Evolutionary conservation across 2,888 invertebrate genomes (phyloP), one percentile per base, ranked within the genome.

Genomic region (Hirtodrosophila histrioides): DNA sequence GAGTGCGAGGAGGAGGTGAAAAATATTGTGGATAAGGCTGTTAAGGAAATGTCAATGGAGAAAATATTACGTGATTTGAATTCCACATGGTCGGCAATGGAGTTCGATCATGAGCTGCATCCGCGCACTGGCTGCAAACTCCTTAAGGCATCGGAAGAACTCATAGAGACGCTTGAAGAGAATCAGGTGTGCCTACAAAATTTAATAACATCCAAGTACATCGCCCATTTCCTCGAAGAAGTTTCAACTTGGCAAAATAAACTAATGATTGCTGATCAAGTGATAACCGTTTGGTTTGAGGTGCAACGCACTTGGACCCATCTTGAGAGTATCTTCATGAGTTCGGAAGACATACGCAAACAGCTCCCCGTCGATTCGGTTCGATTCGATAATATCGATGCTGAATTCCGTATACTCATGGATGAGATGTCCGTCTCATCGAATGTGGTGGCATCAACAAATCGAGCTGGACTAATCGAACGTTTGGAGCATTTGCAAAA

Each of bases 21-120:
- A 89, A 97, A 97, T 91, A 98, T 99, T 84, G 99, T 99, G 7
- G 99, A 99, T 91, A 98, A 98, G 92, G 98, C 99, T 0, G 98
- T 98, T 0, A 99, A 99, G 92, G 99, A 99, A 93, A 98, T 98
- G 97, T 97, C 97, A 2, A 99, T 99, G 98, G 99, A 99, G 92
- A 98, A 98, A 91, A 95, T 96, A 56, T 93, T 99, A 49, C 94
- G 96, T 75, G 98, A 99, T 88, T 92, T 99, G 61, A 95, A 98
- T 88, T 94, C 95, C 4, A 98, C 97, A 0, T 99, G 99, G 92
- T 95, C 97, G 43, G 94, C 94, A 2, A 97, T 98, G 97, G 97
- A 97, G 92, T 98, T 98, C 89, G 96, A 97, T 86, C 95, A 97
- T 92, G 98, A 98, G 91, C 92, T 94, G 51, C 98, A 99, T 91